Evolutionary conservation across 1,140 invertebrate species (phyloP).

Genomic region (Plectrocnemia conspersa): DNA sequence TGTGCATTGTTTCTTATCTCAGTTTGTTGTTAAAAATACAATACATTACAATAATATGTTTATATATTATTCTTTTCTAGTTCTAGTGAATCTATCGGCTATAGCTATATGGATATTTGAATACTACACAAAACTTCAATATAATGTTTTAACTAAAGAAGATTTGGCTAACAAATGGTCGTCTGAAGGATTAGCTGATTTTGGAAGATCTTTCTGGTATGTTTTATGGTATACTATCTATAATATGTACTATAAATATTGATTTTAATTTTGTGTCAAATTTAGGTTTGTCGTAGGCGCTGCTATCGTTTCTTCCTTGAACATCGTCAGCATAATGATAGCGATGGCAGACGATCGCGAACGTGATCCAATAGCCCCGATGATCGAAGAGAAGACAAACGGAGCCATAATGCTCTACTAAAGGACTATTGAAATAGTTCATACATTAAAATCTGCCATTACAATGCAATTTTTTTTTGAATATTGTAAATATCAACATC

Average conservation of each 20-base stretch:
- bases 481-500: too few species aligned
- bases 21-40: too few species aligned
- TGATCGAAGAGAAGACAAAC: conserved; percentile 75
- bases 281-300: conserved; percentile 72
- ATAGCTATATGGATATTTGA: conserved; percentile 64
- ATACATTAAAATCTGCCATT: too few species aligned
- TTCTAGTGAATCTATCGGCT: conserved; percentile 59
- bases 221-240: conserved; percentile 23
- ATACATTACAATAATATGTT: conserved; percentile 51
- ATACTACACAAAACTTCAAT: conserved; percentile 63
- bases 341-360: conserved; percentile 63
- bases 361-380: conserved; percentile 60
- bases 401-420: conserved; percentile 81
- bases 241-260: conserved; percentile 8
- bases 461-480: too few species aligned
- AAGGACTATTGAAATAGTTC: too few species aligned
- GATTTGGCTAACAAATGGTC: conserved; percentile 66
- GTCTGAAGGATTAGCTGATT: conserved; percentile 61
- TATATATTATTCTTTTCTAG: conserved; percentile 53
- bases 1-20: too few species aligned
- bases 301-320: conserved; percentile 64
- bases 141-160: conserved; percentile 66
- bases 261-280: conserved; percentile 30
- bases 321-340: conserved; percentile 69
- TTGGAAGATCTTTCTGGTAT: conserved; percentile 78